Percentiles rank a stretch among this genome's conserved stretches.
Conservation (phyloP, 2,888 invertebrate species). For the Sussaba pulchella region DNA sequence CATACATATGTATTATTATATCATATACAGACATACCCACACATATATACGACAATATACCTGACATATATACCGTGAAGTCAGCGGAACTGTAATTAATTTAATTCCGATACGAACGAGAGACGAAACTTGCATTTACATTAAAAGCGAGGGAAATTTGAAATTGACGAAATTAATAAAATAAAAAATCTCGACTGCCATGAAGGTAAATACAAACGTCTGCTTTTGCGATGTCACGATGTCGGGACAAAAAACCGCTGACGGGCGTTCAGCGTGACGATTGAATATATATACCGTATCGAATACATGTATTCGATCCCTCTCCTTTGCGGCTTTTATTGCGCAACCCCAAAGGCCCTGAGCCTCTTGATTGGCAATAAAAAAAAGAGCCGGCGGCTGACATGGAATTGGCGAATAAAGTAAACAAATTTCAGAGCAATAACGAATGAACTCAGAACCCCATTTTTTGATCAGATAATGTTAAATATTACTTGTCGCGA, state of each 20-base stretch:
- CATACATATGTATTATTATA: background rate
- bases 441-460: background rate
- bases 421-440: background rate
- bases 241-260: slow-evolving; percentile 13
- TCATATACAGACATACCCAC: background rate
- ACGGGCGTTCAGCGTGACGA: background rate
- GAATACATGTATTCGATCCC: slow-evolving; percentile 23
- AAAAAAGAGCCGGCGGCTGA: background rate
- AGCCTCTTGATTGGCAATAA: slow-evolving; percentile 1
- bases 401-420: background rate
- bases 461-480: no score
- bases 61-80: slow-evolving; percentile 2
- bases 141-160: slow-evolving; percentile 13
- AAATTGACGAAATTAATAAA: background rate
- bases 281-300: slow-evolving; percentile 13
- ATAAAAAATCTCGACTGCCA: background rate
- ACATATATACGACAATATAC: background rate
- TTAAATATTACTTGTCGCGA: no score
- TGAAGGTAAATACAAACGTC: slow-evolving; percentile 33
- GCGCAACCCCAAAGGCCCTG: background rate
- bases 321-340: slow-evolving; percentile 14
- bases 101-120: slow-evolving; percentile 38
- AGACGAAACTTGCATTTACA: slow-evolving; percentile 12
- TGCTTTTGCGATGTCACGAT: slow-evolving; percentile 41
- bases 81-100: slow-evolving; percentile 48